phyloP scores from a whole-genome alignment of 1,140 invertebrate species.

The Apis cerana region DNA sequence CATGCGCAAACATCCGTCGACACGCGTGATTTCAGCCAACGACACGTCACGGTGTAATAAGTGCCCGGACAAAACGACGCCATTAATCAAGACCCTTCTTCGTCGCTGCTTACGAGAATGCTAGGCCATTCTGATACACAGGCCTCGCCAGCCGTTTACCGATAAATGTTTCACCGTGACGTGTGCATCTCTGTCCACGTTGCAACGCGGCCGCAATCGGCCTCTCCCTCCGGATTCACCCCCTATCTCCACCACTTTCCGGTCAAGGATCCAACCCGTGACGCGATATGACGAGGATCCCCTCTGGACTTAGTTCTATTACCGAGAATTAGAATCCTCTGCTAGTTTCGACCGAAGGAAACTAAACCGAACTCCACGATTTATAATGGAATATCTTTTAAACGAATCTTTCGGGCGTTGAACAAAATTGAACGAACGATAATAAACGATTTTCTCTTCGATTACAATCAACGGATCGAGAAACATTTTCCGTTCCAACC shows the following conservation, averaged over 20 bases:
- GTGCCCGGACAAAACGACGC: conserved; percentile 50
- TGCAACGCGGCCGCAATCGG: neutral
- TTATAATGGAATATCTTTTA: too few species aligned
- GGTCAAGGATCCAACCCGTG: too few species aligned
- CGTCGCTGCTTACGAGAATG: conserved; percentile 45
- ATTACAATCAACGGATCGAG: too few species aligned
- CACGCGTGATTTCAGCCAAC: conserved; percentile 2
- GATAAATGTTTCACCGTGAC: conserved; percentile 70
- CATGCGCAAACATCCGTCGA: neutral
- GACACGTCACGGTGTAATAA: conserved; percentile 47
- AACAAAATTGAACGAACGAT: too few species aligned
- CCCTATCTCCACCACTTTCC: neutral
- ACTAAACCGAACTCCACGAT: too few species aligned
- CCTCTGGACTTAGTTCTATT: too few species aligned
- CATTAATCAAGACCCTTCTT: conserved; percentile 62
- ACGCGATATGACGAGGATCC: too few species aligned
- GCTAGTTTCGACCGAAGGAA: too few species aligned
- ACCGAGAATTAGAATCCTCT: too few species aligned
- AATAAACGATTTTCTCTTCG: too few species aligned
- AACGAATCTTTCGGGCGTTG: too few species aligned
- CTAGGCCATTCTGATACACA: conserved; percentile 35
- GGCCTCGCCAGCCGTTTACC: conserved; percentile 50
- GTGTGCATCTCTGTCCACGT: conserved; percentile 51
- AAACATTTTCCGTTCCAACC: neutral
- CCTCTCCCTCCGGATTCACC: neutral